phyloP scores from a whole-genome alignment of 2,888 invertebrate species.

The Reticulitermes lucifugus region DNA sequence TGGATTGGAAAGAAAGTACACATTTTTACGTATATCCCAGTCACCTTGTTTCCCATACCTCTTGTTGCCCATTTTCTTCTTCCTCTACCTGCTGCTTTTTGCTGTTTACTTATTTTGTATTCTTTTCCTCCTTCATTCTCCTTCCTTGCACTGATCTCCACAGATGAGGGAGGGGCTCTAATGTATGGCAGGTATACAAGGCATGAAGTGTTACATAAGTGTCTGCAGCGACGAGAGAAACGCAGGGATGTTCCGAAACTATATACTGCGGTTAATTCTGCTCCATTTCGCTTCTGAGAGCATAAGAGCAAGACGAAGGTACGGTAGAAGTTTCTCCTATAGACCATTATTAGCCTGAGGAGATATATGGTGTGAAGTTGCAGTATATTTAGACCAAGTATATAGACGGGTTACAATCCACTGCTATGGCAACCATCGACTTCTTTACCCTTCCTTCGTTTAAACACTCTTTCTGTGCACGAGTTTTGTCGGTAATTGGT shows the following conservation, averaged over 20 bases:
- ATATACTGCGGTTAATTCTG: background rate
- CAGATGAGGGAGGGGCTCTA: no score
- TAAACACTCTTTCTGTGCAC: background rate
- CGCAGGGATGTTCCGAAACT: background rate
- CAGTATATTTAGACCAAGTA: background rate
- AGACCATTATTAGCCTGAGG: background rate
- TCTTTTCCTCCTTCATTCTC: no score
- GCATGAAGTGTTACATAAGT: no score
- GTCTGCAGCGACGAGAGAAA: background rate
- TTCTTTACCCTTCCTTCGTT: background rate
- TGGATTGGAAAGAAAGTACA: no score
- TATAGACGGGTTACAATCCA: background rate
- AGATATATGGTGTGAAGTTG: background rate
- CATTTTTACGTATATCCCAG: no score
- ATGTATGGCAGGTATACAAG: no score
- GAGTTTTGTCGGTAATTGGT: constrained; percentile 35
- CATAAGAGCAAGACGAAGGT: background rate
- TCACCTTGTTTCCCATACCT: no score
- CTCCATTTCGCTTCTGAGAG: background rate
- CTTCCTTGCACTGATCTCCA: no score
- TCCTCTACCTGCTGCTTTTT: no score
- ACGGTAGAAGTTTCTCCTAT: background rate
- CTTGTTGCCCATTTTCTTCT: no score
- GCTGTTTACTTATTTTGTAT: no score
- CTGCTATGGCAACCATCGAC: background rate